These are phyloP conservation scores for Apamea monoglypha DNA, from an alignment of 2,888 invertebrate genomes.

Conservation along the genomic window DNA sequence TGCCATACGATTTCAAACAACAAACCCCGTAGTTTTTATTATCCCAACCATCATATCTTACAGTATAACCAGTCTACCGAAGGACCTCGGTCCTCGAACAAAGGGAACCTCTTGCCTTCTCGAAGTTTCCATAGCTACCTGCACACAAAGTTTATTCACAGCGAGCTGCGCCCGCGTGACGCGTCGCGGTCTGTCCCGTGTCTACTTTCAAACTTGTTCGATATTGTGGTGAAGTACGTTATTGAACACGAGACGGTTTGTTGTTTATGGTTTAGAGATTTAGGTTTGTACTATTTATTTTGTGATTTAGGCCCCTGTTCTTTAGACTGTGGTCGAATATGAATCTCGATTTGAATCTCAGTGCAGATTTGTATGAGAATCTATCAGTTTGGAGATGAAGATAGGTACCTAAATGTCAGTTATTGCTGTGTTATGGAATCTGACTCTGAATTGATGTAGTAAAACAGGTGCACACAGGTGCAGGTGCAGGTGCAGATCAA, in stretches of 20 bases:
- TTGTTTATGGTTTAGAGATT: background rate
- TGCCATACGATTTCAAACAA: background rate
- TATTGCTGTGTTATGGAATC: background rate
- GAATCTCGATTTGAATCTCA: background rate
- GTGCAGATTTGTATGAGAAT: background rate
- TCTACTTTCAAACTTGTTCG: constrained; percentile 38
- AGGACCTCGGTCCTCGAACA: constrained; percentile 18
- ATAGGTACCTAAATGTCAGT: background rate
- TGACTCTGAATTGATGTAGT: background rate
- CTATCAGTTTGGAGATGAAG: background rate
- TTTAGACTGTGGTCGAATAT: background rate
- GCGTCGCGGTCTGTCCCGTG: constrained; percentile 17
- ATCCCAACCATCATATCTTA: background rate
- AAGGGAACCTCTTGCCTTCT: constrained; percentile 49
- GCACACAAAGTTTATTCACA: constrained; percentile 48
- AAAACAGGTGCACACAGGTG: too few relatives aligned
- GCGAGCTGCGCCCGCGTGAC: constrained; percentile 34
- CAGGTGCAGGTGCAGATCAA: background rate
- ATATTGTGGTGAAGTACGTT: constrained; percentile 19
- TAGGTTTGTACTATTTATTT: too few relatives aligned
- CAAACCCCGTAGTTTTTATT: background rate
- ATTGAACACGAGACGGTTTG: background rate
- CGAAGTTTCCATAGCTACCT: constrained; percentile 63
- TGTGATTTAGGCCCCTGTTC: background rate
- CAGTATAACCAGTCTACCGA: constrained; percentile 14